A percentile compares a stretch with the other conserved stretches of the same genome.
phyloP scores from a whole-genome alignment of 1,140 invertebrate species.

The Leptinotarsa undecemlineata region DNA sequence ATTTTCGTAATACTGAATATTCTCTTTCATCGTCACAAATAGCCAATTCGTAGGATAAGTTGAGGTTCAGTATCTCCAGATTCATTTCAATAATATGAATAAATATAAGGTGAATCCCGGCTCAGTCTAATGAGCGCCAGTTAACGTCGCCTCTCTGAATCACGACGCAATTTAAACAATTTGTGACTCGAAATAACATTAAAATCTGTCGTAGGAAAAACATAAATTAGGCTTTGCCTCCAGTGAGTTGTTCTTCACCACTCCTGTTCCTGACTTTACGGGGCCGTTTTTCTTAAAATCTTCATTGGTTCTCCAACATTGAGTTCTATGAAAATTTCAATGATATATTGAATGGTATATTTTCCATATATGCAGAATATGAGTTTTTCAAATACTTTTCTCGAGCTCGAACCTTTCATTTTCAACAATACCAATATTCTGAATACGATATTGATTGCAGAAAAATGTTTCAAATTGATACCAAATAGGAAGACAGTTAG shows the following conservation, averaged over 20 bases:
- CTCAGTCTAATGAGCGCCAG: constrained; percentile 58
- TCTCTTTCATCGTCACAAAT: neutral
- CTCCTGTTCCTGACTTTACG: constrained; percentile 16
- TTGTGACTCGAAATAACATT: constrained; percentile 62
- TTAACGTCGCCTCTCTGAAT: constrained; percentile 58
- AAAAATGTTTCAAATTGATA: no score
- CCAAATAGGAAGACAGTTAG: no score
- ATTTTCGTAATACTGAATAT: no score
- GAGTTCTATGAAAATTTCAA: no score
- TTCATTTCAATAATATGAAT: constrained; percentile 56
- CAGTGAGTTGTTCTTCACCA: constrained; percentile 44
- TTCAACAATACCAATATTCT: no score
- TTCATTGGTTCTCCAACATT: neutral
- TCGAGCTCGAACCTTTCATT: no score
- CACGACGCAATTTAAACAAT: constrained; percentile 61
- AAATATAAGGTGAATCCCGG: constrained; percentile 55
- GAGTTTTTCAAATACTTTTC: no score
- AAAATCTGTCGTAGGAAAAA: constrained; percentile 58
- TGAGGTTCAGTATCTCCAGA: constrained; percentile 30
- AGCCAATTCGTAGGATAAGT: constrained; percentile 5
- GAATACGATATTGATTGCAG: no score
- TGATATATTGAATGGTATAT: no score
- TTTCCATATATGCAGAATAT: no score
- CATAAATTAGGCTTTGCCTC: constrained; percentile 58
- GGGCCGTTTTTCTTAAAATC: neutral